phyloP scores from a whole-genome alignment of 2,888 invertebrate genomes.

The Altica lythri region DNA sequence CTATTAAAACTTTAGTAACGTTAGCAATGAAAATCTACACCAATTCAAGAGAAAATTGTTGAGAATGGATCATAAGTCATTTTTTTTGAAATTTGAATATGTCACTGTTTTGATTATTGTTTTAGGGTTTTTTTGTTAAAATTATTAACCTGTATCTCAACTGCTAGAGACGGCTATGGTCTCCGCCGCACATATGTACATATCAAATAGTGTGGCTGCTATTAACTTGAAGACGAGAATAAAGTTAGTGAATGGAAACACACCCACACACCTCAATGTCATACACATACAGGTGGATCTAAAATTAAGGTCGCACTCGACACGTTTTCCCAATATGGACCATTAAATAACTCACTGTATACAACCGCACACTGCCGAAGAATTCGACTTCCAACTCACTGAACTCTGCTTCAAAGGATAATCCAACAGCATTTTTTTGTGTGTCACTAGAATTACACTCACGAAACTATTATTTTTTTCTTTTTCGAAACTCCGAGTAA shows the following conservation, averaged over 20 bases:
- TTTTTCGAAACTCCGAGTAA: constrained; percentile 25
- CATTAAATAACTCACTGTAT: constrained; percentile 42
- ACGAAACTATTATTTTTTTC: no score
- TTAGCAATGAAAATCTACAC: no score
- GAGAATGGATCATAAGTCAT: no score
- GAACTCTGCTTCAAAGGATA: constrained; percentile 21
- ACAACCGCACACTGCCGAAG: constrained; percentile 30
- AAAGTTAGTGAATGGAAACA: constrained; percentile 49
- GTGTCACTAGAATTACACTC: constrained; percentile 22
- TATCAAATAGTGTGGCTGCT: constrained; percentile 30
- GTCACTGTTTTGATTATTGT: neutral
- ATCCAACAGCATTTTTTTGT: constrained; percentile 34
- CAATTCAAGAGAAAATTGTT: no score
- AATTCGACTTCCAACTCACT: constrained; percentile 21
- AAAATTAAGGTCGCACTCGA: constrained; percentile 38
- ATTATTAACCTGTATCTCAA: constrained; percentile 9
- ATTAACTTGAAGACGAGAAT: constrained; percentile 35
- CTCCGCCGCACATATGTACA: constrained; percentile 17
- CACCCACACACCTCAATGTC: constrained; percentile 54
- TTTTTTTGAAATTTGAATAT: no score
- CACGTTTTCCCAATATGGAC: constrained; percentile 41
- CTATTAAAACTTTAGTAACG: no score
- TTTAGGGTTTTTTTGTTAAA: neutral
- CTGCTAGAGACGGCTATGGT: constrained; percentile 14
- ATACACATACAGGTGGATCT: constrained; percentile 50